These are phyloP conservation scores for Oncopeltus fasciatus DNA, from an alignment of 1,140 invertebrate genomes.

Conservation along the genomic window DNA sequence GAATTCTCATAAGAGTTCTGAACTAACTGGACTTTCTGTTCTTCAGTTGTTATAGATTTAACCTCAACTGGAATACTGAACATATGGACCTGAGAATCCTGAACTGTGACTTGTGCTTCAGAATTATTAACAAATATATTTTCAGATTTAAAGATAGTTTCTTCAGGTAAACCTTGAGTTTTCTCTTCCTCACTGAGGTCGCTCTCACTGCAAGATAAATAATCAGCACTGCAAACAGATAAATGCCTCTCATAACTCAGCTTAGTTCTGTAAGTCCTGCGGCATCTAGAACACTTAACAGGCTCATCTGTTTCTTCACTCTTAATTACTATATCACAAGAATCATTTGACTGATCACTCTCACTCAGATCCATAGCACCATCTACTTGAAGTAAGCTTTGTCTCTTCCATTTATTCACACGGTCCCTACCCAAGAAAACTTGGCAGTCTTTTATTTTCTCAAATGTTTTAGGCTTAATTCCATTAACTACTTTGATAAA, in stretches of 20 bases:
- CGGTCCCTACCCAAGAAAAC: background rate
- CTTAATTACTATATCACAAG: background rate
- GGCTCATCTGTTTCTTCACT: slow-evolving; percentile 38
- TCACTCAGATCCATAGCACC: slow-evolving; percentile 40
- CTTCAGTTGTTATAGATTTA: background rate
- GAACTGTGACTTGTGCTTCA: background rate
- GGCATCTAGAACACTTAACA: slow-evolving; percentile 74
- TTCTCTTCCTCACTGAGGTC: slow-evolving; percentile 31
- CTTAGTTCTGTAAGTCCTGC: slow-evolving; percentile 74
- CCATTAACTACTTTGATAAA: background rate
- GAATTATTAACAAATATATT: background rate
- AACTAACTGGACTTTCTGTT: background rate
- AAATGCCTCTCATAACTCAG: slow-evolving; percentile 74
- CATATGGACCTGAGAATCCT: background rate
- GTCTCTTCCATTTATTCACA: slow-evolving; percentile 18
- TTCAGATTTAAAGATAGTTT: background rate
- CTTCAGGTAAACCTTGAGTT: slow-evolving; percentile 1
- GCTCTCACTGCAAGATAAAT: slow-evolving; percentile 60
- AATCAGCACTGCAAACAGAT: slow-evolving; percentile 47
- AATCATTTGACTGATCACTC: slow-evolving; percentile 20
- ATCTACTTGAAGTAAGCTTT: slow-evolving; percentile 40
- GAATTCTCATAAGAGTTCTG: background rate
- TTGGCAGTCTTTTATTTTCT: background rate
- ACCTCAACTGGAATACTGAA: background rate
- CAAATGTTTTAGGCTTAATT: background rate